These are phyloP conservation scores for Otus sunia DNA, from an alignment of 2,113 vertebrate species.

Conservation along the genomic window DNA sequence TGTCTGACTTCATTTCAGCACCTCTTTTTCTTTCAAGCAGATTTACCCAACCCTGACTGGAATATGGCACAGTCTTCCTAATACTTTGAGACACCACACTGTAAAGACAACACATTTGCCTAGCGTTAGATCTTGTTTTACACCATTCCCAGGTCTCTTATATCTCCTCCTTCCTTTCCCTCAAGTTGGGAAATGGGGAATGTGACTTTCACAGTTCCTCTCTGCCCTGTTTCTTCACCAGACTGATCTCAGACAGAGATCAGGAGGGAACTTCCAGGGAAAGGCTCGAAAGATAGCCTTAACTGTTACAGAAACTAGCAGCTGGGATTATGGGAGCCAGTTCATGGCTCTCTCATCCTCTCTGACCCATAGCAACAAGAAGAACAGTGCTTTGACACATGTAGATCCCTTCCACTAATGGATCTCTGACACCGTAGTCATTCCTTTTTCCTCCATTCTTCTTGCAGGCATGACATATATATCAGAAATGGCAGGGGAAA, in stretches of 20 bases:
- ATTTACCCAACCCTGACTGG: background rate
- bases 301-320: background rate
- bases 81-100: background rate
- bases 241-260: background rate
- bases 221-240: background rate
- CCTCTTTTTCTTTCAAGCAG: background rate
- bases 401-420: background rate
- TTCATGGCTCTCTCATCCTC: background rate
- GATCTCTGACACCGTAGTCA: background rate
- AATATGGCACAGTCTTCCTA: background rate
- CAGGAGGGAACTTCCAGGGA: background rate
- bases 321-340: background rate
- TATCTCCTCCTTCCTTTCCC: too few relatives aligned
- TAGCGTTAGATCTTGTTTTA: background rate
- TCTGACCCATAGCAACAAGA: background rate
- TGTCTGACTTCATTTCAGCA: background rate
- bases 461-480: background rate
- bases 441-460: background rate
- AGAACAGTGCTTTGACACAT: background rate
- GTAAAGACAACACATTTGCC: background rate
- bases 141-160: background rate
- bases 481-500: rapidly evolving
- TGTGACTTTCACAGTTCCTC: background rate
- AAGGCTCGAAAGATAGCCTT: background rate
- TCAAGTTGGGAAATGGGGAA: background rate